phyloP scores from a whole-genome alignment of 2,113 vertebrate genomes.

The Rousettus leschenaultii region DNA sequence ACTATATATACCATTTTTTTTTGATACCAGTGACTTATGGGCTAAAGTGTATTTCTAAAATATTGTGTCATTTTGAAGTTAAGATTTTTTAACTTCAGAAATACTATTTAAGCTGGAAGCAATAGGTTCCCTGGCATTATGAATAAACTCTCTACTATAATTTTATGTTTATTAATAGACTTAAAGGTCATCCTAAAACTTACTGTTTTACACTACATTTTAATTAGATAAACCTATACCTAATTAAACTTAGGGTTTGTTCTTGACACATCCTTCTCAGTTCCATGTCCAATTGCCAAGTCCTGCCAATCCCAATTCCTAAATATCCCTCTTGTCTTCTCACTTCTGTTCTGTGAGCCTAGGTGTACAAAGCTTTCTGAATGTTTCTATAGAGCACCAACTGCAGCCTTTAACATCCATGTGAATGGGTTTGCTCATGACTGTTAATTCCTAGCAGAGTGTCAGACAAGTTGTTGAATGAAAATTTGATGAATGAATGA shows the following conservation, averaged over 20 bases:
- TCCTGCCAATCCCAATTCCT: neutral
- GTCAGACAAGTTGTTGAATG: neutral
- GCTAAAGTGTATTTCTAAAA: neutral
- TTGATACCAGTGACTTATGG: neutral
- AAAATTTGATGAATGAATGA: neutral
- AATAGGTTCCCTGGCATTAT: neutral
- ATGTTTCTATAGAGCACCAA: neutral
- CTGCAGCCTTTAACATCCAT: neutral
- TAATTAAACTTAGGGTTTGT: neutral
- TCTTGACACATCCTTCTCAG: neutral
- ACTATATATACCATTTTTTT: neutral
- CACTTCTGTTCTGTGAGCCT: neutral
- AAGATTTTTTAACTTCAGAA: neutral
- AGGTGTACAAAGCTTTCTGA: neutral
- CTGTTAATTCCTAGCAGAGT: neutral
- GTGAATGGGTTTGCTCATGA: neutral
- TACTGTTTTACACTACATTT: neutral
- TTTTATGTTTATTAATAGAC: neutral
- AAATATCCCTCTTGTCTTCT: neutral
- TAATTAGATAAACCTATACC: neutral
- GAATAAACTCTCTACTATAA: neutral
- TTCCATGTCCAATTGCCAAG: neutral
- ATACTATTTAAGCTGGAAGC: neutral
- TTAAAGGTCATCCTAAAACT: neutral
- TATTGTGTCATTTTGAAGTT: constrained; percentile 26